Percentiles rank a stretch among this genome's conserved stretches.
These are phyloP conservation scores for Limnephilus auricula DNA, from an alignment of 2,888 invertebrate genomes.

Conservation along the genomic window DNA sequence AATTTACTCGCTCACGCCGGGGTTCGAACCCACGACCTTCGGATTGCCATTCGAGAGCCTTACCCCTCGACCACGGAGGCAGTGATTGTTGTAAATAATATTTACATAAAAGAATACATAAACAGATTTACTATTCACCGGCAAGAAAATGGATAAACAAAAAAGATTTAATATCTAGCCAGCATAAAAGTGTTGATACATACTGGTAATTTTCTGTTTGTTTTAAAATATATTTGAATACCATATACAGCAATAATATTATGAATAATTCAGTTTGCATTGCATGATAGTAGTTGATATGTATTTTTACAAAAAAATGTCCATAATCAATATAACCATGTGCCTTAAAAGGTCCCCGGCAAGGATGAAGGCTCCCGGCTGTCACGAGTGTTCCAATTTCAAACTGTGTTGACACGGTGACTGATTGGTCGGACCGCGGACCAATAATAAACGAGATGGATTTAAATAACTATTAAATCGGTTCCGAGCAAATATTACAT, in stretches of 20 bases:
- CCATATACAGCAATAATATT: not conserved
- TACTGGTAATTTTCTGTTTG: not conserved
- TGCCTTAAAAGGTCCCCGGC: not conserved
- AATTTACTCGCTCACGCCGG: too few species aligned
- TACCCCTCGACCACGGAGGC: too few species aligned
- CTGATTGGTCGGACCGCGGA: slow-evolving; percentile 29
- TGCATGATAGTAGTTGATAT: not conserved
- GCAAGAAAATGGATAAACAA: not conserved
- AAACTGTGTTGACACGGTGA: slow-evolving; percentile 26
- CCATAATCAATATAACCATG: not conserved
- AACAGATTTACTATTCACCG: not conserved
- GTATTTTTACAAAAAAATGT: not conserved
- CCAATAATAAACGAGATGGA: slow-evolving; percentile 6
- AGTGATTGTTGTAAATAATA: too few species aligned
- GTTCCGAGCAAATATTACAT: not conserved
- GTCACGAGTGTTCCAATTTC: slow-evolving; percentile 25
- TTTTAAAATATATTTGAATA: not conserved
- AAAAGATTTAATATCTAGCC: not conserved
- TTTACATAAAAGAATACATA: not conserved
- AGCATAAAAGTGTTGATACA: not conserved
- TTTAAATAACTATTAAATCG: not conserved
- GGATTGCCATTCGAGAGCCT: too few species aligned
- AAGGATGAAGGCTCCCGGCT: slow-evolving; percentile 8
- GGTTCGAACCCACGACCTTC: too few species aligned
- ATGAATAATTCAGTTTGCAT: not conserved